A percentile compares a stretch with the other conserved stretches of the same genome.
Conservation (phyloP, 2,113 vertebrate species). For the Vulpes lagopus region DNA sequence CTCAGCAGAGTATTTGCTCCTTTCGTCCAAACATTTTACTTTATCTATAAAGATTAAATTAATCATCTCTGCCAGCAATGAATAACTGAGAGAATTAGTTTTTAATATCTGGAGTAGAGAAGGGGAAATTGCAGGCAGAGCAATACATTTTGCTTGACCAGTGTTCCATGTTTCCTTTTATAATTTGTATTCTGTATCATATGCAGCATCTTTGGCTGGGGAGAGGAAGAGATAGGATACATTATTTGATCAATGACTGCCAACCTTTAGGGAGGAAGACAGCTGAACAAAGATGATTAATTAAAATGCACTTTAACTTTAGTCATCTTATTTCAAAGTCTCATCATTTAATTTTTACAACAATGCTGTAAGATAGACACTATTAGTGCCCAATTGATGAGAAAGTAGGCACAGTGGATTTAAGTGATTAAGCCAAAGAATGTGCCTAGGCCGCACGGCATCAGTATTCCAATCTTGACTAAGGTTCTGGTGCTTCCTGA, state of each 20-base stretch:
- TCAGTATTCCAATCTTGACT: not conserved
- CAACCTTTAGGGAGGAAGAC: not conserved
- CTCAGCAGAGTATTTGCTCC: slow-evolving; percentile 64
- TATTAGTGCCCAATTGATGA: not conserved
- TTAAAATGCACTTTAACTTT: slow-evolving; percentile 48
- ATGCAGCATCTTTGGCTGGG: not conserved
- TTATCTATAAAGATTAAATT: slow-evolving; percentile 80
- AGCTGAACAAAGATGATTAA: slow-evolving; percentile 37
- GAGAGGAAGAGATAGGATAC: not conserved
- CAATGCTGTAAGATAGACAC: not conserved
- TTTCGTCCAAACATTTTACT: slow-evolving; percentile 79
- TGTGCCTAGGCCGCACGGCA: not conserved
- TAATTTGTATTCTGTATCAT: slow-evolving; percentile 52
- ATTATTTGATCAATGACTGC: slow-evolving; percentile 6
- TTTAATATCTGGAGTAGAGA: slow-evolving; percentile 66
- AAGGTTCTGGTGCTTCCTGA: not conserved
- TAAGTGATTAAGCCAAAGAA: not conserved
- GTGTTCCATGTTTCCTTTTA: slow-evolving; percentile 50
- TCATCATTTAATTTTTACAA: slow-evolving; percentile 9
- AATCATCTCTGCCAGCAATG: slow-evolving; percentile 76
- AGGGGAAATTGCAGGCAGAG: slow-evolving; percentile 63
- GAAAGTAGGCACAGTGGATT: not conserved
- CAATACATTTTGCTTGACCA: slow-evolving; percentile 71
- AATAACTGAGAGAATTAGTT: slow-evolving; percentile 76
- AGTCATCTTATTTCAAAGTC: not conserved